phyloP scores from a whole-genome alignment of 1,140 invertebrate species.

The Aphidius ervi region DNA sequence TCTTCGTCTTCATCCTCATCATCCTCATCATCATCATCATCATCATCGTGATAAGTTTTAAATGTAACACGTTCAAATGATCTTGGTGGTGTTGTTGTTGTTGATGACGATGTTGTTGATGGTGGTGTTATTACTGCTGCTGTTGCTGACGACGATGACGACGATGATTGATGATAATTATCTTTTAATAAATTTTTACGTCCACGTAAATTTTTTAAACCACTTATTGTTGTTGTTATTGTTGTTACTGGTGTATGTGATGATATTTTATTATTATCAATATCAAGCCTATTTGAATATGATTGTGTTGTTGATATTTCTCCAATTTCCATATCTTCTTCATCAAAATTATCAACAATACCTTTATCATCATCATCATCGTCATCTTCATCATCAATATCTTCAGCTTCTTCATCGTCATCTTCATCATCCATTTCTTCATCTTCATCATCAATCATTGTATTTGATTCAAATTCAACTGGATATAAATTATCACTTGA shows the following conservation, averaged over 20 bases:
- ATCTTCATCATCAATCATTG: conserved; percentile 41
- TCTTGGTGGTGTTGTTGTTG: too few relatives aligned
- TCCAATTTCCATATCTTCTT: conserved; percentile 42
- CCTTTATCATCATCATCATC: conserved; percentile 30
- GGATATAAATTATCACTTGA: conserved; percentile 44
- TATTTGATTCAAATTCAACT: conserved; percentile 36
- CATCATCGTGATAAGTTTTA: too few relatives aligned
- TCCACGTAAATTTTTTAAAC: conserved; percentile 19
- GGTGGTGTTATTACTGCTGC: too few relatives aligned
- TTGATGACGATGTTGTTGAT: too few relatives aligned
- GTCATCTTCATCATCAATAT: conserved; percentile 24
- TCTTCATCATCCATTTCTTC: conserved; percentile 35
- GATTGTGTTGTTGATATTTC: conserved; percentile 30
- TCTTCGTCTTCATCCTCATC: too few relatives aligned
- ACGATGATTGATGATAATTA: too few relatives aligned
- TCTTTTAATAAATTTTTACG: too few relatives aligned
- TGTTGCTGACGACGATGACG: too few relatives aligned
- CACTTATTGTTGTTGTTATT: conserved; percentile 23
- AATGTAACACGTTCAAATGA: too few relatives aligned
- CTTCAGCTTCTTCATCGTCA: conserved; percentile 41
- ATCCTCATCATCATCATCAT: too few relatives aligned
- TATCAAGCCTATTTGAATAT: conserved; percentile 28
- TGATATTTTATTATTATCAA: conserved; percentile 31
- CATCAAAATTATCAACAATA: conserved; percentile 29
- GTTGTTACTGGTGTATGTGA: conserved; percentile 38